Base-by-base conservation (phyloP, 2,888 invertebrate genomes). In the Meandrusa payeni region DNA sequence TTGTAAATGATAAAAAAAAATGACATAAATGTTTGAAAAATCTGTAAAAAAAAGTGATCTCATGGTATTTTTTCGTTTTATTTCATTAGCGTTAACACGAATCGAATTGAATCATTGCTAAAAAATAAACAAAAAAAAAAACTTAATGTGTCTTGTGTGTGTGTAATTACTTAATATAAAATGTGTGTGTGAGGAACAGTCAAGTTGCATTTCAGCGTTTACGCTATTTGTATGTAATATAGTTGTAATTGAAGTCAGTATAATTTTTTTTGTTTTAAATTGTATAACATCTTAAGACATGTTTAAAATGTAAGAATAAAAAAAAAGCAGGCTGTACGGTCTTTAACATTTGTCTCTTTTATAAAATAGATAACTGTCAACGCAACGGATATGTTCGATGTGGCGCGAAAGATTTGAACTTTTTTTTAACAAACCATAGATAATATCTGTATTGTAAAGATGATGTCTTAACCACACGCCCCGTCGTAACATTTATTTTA, bases 41-140 rank as follows among this genome's bases (percentile, higher is more conserved):
- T 23, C 20, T 49, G 59, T 57, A 64, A 80, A 77, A 15, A 76
- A 79, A 79, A 73, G 73, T 68, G 80, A 80, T 80, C 80, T 81
- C 80, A 74, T n/a, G 60, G 52, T 62, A 54, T 54, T 43, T 51
- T 55, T 58, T n/a, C n/a, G n/a, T n/a, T 56, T 53, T 19, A 32
- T 43, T 32, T 37, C 6, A 11, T 31, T 4, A 27, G 26, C 6
- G 7, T 15, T 3, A 11, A 24, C 31, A 31, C 31, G n/a, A n/a
- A 31, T 40, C 26, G 26, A 43, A 32, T 37, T 24, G 26, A 32
- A 32, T 20, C 6, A 37, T 19, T 23, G 19, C 9, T n/a, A n/a
- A 24, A 36, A 42, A 43, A 28, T 33, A 11, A 36, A 37, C 36
- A 29, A 41, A 24, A 17, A 17, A 17, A 28, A 19, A 19, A 26